phyloP scores from a whole-genome alignment of 2,797 vertebrate species.

The Champsocephalus gunnari region DNA sequence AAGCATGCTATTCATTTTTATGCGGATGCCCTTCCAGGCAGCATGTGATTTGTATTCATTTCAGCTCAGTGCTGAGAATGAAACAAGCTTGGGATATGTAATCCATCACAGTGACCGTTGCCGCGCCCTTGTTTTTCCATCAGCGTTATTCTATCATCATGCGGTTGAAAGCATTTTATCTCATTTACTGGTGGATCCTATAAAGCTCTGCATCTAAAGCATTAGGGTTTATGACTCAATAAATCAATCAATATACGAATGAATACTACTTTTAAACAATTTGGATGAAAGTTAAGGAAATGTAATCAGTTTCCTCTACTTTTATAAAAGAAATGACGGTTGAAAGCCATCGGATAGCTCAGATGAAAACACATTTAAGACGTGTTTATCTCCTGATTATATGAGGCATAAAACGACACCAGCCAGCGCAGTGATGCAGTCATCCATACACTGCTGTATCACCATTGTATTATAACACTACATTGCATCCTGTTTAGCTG shows the following conservation, averaged over 20 bases:
- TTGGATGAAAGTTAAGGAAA: not conserved
- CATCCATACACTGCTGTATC: no score
- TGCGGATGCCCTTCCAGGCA: not conserved
- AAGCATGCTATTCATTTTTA: not conserved
- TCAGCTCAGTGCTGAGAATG: slow-evolving; percentile 6
- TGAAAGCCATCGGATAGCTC: no score
- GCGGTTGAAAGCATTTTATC: slow-evolving; percentile 27
- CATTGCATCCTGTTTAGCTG: no score
- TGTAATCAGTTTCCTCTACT: not conserved
- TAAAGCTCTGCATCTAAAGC: not conserved
- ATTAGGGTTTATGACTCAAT: not conserved
- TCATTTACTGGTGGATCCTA: slow-evolving; percentile 7
- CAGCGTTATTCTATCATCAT: slow-evolving; percentile 41
- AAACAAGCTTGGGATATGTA: slow-evolving; percentile 14
- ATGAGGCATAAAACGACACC: no score
- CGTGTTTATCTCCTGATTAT: no score
- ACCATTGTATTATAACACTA: no score
- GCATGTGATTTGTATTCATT: slow-evolving; percentile 45
- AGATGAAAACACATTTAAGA: no score
- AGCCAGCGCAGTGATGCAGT: no score
- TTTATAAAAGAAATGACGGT: not conserved
- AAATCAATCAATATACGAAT: not conserved
- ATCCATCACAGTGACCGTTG: slow-evolving; percentile 54
- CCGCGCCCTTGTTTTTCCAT: slow-evolving; percentile 43
- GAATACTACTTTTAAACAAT: not conserved